Evolutionary conservation across 2,797 vertebrate genomes (phyloP), one percentile per base, ranked within the genome.

Genomic region (Pantherophis alleghaniensis): DNA sequence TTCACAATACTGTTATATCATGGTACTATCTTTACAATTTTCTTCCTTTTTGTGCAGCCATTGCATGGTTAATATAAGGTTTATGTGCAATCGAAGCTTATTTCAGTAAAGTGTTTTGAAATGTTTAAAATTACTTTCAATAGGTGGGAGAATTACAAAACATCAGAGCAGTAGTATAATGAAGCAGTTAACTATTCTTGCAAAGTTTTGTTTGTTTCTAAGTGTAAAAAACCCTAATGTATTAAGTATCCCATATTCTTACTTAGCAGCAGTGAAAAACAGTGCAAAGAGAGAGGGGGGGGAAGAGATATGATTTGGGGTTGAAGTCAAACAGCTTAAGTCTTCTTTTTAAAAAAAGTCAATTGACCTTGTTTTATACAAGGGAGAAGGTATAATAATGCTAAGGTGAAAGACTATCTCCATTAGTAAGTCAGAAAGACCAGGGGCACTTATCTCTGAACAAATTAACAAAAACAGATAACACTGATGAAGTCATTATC

Each of bases 381-480:
- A 83, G 42, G 66, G 42, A 88, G 24, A 55, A 93, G 57, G 42
- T 12, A 22, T 57, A 47, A 14, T 57, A 87, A 12, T 1, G 0
- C 7, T 92, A 83, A 86, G 90, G 5, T 60, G 32, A 18, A 63
- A 1, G 47, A 91, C 63, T 1, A 1, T 86, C 2, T 91, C 37
- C 91, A 89, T 94, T 79, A 93, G 69, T 60, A 24, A 94, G 20
- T 11, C 86, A n/a, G 93, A 0, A 0, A 12, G 5, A 5, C 59
- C 0, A 56, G 57, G 20, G 28, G 7, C 28, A 61, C 59, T 94
- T 87, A 60, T 93, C 11, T 22, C 56, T 60, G 92, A 42, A 32
- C 37, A 90, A 92, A 92, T 92, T 7, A 92, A 90, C 66, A 92
- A 32, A 90, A 59, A 26, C 92, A 89, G 66, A 0, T 87, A 61